A percentile compares a stretch with the other conserved stretches of the same genome.
phyloP scores from a whole-genome alignment of 2,113 vertebrate genomes.

The Tautogolabrus adspersus region DNA sequence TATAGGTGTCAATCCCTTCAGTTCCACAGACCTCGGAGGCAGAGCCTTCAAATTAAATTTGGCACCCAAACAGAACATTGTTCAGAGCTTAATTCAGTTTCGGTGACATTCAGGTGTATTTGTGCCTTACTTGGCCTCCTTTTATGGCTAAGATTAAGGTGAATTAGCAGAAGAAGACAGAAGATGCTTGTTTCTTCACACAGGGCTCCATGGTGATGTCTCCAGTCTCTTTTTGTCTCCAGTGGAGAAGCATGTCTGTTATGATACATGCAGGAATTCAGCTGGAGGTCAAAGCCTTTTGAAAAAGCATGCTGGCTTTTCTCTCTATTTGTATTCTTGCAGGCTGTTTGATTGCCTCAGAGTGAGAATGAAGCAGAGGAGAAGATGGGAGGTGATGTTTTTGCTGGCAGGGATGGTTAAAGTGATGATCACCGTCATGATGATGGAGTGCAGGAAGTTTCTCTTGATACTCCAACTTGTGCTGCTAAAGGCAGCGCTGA shows the following conservation, averaged over 20 bases:
- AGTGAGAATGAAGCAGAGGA: neutral
- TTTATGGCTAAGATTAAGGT: constrained; percentile 9
- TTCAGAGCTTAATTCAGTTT: neutral
- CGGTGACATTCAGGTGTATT: constrained; percentile 15
- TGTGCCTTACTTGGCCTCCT: neutral
- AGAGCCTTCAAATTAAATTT: neutral
- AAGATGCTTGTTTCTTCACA: neutral
- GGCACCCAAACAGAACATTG: neutral
- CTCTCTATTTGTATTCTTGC: neutral
- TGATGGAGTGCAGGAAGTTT: constrained; percentile 27
- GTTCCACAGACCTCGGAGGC: neutral
- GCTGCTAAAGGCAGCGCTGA: constrained; percentile 24
- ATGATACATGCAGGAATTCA: constrained; percentile 49
- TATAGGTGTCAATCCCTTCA: neutral
- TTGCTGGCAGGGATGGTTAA: neutral
- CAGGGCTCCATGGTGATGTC: constrained; percentile 57
- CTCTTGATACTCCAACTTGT: constrained; percentile 13
- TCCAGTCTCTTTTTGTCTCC: constrained; percentile 40
- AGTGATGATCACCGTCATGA: constrained; percentile 6
- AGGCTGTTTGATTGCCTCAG: neutral
- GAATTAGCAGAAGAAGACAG: neutral
- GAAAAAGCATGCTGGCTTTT: neutral
- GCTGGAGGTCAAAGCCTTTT: constrained; percentile 10
- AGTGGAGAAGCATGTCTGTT: constrained; percentile 37
- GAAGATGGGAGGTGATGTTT: neutral